These are phyloP conservation scores for Onychorhynchus coronatus DNA, from an alignment of 2,113 vertebrate species.

Conservation along the genomic window DNA sequence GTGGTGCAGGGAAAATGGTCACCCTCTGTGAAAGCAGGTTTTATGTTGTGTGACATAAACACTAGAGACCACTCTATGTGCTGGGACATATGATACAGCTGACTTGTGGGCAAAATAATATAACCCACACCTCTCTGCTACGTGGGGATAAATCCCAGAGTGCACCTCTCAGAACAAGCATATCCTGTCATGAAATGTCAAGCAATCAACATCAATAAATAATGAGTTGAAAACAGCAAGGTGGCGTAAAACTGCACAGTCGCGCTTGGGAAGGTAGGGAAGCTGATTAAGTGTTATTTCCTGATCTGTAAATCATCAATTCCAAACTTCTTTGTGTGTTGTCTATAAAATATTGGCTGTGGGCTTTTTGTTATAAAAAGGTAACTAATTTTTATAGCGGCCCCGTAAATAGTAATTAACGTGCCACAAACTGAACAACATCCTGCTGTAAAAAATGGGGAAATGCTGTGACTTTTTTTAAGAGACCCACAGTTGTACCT, in stretches of 20 bases:
- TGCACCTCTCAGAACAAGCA: slow-evolving; percentile 12
- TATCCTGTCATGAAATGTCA: slow-evolving; percentile 54
- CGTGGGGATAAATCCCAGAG: slow-evolving; percentile 23
- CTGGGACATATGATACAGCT: slow-evolving; percentile 17
- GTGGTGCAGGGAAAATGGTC: neutral
- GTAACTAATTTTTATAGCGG: slow-evolving; percentile 69
- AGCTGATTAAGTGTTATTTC: slow-evolving; percentile 76
- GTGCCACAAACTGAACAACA: slow-evolving; percentile 53
- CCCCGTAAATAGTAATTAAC: slow-evolving; percentile 73
- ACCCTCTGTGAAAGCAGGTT: neutral
- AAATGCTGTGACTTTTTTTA: slow-evolving; percentile 21
- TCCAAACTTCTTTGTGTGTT: slow-evolving; percentile 61
- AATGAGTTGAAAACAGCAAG: slow-evolving; percentile 53
- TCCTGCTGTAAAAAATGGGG: slow-evolving; percentile 59
- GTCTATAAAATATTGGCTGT: slow-evolving; percentile 71
- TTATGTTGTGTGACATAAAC: slow-evolving; percentile 47
- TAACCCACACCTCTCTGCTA: slow-evolving; percentile 17
- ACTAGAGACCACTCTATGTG: neutral
- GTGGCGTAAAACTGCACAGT: slow-evolving; percentile 49
- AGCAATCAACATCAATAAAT: slow-evolving; percentile 60
- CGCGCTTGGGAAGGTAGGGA: slow-evolving; percentile 8
- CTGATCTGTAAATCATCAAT: slow-evolving; percentile 77
- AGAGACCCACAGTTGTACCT: neutral
- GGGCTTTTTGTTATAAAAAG: slow-evolving; percentile 70
- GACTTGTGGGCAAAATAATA: slow-evolving; percentile 1